A percentile compares a stretch with the other conserved stretches of the same genome.
phyloP scores from a whole-genome alignment of 2,797 vertebrate species.

The Danio aesculapii region DNA sequence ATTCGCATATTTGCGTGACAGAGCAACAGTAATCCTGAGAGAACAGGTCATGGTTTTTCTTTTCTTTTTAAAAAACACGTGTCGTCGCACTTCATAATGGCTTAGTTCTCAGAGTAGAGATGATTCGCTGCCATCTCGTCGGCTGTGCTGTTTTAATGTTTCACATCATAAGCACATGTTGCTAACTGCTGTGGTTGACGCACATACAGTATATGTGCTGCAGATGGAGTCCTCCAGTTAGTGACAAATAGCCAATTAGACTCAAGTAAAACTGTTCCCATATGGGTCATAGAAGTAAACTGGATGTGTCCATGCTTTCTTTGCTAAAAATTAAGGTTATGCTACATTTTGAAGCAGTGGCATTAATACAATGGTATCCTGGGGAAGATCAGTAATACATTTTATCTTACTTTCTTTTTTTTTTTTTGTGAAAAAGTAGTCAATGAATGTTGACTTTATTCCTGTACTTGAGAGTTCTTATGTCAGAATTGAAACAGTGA shows the following conservation, averaged over 20 bases:
- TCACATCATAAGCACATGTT: slow-evolving; percentile 37
- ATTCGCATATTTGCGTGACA: slow-evolving; percentile 10
- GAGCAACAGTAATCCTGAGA: background rate
- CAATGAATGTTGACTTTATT: too few relatives aligned
- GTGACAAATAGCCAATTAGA: slow-evolving; percentile 49
- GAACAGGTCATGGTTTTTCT: slow-evolving; percentile 4
- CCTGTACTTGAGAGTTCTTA: too few relatives aligned
- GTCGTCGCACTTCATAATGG: slow-evolving; percentile 24
- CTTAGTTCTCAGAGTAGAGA: slow-evolving; percentile 11
- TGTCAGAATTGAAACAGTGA: too few relatives aligned
- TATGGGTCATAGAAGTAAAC: slow-evolving; percentile 26
- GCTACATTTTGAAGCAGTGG: background rate
- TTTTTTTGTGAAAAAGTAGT: too few relatives aligned
- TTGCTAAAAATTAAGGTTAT: background rate
- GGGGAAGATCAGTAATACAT: background rate
- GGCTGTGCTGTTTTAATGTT: slow-evolving; percentile 4
- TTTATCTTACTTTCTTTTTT: too few relatives aligned
- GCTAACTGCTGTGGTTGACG: slow-evolving; percentile 25
- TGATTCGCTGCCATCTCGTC: slow-evolving; percentile 20
- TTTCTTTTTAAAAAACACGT: slow-evolving; percentile 1
- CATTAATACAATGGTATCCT: background rate
- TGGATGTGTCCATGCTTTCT: background rate
- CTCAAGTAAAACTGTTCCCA: slow-evolving; percentile 38
- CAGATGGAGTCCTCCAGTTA: slow-evolving; percentile 44
- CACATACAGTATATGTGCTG: slow-evolving; percentile 13